Conservation (phyloP, 2,113 vertebrate species). For the Grantiella picta region DNA sequence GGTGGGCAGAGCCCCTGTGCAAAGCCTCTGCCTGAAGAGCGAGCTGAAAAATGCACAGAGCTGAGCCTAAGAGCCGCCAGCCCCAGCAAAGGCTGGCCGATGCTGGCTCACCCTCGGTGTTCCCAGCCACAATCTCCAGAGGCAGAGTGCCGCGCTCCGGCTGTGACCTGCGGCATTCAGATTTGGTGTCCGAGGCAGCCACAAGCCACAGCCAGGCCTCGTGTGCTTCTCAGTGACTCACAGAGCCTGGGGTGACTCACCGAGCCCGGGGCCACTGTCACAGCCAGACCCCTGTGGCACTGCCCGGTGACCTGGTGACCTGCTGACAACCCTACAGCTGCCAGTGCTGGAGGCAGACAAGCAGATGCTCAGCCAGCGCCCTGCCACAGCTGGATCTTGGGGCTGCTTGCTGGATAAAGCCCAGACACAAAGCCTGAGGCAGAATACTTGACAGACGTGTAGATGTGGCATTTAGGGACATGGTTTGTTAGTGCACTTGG, state of each 20-base stretch:
- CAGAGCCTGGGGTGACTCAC: neutral
- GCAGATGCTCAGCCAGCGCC: neutral
- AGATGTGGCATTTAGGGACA: neutral
- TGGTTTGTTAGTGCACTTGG: neutral
- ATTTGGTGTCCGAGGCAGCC: neutral
- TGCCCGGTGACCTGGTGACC: neutral
- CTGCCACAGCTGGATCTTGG: rapidly evolving
- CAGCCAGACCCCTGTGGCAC: neutral
- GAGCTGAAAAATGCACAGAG: neutral
- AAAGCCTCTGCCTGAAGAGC: neutral
- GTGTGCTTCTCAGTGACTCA: neutral
- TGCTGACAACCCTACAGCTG: neutral
- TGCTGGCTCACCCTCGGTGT: neutral
- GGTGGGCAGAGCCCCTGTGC: neutral
- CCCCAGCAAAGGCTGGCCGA: neutral
- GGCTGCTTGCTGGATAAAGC: neutral
- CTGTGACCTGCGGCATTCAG: neutral
- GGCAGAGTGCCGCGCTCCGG: rapidly evolving
- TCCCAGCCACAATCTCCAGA: neutral
- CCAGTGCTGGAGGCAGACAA: neutral
- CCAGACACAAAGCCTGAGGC: neutral
- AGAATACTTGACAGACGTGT: neutral
- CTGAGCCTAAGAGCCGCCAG: neutral
- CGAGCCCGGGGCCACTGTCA: neutral
- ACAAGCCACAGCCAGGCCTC: no score